Evolutionary conservation across 1,140 invertebrate species (phyloP), one percentile per base, ranked within the genome.

Genomic region (Ips nitidus): DNA sequence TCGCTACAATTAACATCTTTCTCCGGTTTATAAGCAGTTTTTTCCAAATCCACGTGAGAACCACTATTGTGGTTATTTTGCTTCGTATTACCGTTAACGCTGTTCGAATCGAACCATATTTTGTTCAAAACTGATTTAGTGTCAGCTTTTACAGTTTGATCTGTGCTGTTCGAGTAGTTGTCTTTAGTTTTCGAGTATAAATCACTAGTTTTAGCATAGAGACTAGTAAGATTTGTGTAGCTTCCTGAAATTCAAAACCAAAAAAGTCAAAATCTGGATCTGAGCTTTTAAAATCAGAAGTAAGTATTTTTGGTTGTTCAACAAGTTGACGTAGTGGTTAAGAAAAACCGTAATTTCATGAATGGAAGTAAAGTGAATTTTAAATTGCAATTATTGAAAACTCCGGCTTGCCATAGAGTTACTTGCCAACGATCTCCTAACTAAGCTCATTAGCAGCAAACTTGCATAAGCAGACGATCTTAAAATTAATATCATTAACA

Each of bases 41-140:
- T 53, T 37, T 57, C 57, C 37, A 58, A 43, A 8, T 58, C 53
- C 22, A 47, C 2, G 47, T 38, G 57, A 5, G 43, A 4, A n/a
- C 22, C 6, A 55, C 74, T 62, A 50, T 74, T 72, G 41, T 71
- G 62, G 36, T 73, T 75, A 41, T 58, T 73, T 56, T 70, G 59
- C 61, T 75, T 75, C 22, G 59, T 50, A 50, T 73, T 75, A 2
- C 67, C 66, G 45, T 77, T 75, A 22, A 58, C 52, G 60, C 73
- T 70, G 7, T 66, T 74, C 36, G 69, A 70, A 52, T 78, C 82
- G 53, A 81, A 80, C 82, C 83, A 84, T 37, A 83, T 83, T 62
- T 80, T 78, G 77, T 83, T 83, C 3, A 83, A 75, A 8, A 83
- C 75, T 47, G 76, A 75, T 63, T 79, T 77, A 2, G 82, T 83